A percentile compares a stretch with the other conserved stretches of the same genome.
These are phyloP conservation scores for Rotaria sp. DNA, from an alignment of 2,888 invertebrate species.

Conservation along the genomic window DNA sequence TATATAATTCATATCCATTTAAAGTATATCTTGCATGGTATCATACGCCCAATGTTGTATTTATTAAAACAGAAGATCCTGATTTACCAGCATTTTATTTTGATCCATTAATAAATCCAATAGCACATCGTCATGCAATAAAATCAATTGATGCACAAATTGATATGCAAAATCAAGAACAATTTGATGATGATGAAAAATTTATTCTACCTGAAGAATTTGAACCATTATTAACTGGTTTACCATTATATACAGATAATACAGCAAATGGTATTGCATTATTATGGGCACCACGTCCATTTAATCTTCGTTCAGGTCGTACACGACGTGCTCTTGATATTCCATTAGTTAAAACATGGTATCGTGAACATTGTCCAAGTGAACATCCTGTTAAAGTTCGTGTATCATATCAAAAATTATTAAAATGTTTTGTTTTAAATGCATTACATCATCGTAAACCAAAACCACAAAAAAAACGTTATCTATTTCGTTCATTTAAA, in stretches of 20 bases:
- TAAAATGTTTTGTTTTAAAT: constrained; percentile 96
- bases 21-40: constrained; percentile 66
- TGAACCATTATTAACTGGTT: constrained; percentile 83
- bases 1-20: constrained; percentile 88
- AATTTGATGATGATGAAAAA: constrained; percentile 64
- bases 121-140: constrained; percentile 78
- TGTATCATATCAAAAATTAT: constrained; percentile 93
- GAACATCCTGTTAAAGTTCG: constrained; percentile 87
- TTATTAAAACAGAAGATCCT: constrained; percentile 98
- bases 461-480: constrained; percentile 95
- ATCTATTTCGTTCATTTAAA: constrained; percentile 95
- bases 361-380: constrained; percentile 58
- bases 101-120: constrained; percentile 97
- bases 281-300: constrained; percentile 89
- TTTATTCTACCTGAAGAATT: constrained; percentile 82
- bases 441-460: constrained; percentile 92
- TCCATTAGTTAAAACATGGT: constrained; percentile 91
- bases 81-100: constrained; percentile 99
- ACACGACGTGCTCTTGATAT: constrained; percentile 89
- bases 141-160: constrained; percentile 25
- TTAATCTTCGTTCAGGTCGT: constrained; percentile 87
- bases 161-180: constrained; percentile 56
- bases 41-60: constrained; percentile 96
- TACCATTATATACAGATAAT: constrained; percentile 91
- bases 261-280: constrained; percentile 95